A percentile compares a stretch with the other conserved stretches of the same genome.
Conservation (phyloP, 1,140 invertebrate genomes). For the Cotesia glomerata region DNA sequence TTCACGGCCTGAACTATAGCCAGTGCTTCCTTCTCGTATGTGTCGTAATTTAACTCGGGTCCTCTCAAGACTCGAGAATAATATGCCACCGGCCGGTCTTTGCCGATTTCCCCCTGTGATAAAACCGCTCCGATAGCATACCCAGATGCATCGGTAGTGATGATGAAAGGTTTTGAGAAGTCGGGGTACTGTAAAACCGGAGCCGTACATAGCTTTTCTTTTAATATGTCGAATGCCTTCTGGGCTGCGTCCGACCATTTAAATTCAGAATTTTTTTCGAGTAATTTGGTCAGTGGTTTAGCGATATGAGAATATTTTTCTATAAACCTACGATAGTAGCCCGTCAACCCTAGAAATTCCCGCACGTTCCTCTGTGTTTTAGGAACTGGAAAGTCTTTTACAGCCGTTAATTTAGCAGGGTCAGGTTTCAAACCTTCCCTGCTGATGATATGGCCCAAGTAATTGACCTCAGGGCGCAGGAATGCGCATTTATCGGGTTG, state of each 20-base stretch:
- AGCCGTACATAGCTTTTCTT: neutral
- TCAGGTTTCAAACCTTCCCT: too few relatives aligned
- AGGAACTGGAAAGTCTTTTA: too few relatives aligned
- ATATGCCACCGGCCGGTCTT: neutral
- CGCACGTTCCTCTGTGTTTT: too few relatives aligned
- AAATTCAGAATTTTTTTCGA: neutral
- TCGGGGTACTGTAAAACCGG: neutral
- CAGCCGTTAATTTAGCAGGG: too few relatives aligned
- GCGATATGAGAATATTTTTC: neutral
- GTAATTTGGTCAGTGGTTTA: neutral
- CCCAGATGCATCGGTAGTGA: neutral
- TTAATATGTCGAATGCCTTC: neutral
- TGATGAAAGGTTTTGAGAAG: neutral
- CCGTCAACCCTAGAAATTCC: neutral
- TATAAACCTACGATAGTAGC: constrained; percentile 12
- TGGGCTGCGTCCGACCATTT: neutral
- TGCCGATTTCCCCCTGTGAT: neutral
- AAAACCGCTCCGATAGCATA: neutral
- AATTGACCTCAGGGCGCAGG: too few relatives aligned
- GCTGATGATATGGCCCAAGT: too few relatives aligned
- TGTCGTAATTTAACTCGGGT: neutral
- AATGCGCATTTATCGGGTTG: too few relatives aligned
- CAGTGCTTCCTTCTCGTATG: neutral
- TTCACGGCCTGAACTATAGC: neutral
- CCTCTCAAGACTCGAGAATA: neutral